Base-by-base conservation (phyloP, 2,888 invertebrate species). In the Scaptomyza flava region DNA sequence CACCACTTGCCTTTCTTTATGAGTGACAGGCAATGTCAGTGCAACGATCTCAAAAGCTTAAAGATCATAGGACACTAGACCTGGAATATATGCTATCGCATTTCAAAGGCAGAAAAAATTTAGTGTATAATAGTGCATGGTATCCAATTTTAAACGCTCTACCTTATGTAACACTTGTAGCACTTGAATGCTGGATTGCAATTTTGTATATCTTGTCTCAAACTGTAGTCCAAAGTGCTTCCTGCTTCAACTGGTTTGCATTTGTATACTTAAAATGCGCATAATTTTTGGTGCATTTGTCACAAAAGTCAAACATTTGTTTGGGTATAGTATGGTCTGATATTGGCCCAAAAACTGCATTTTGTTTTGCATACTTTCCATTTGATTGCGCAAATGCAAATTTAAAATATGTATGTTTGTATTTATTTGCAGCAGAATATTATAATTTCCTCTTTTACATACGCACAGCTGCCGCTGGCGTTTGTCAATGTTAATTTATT, bases 271-370 rank as follows among this genome's bases (percentile, higher is more conserved):
- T 52, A 61, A 76, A 79, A 79, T 77, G 59, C 59, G 54, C 61
- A 79, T 67, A 71, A 73, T 62, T 80, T 72, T 8, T 36, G 30
- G 17, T 54, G 33, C 62, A 79, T 60, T 73, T 66, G 48, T 30
- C 62, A 60, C 34, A 58, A 33, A 17, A 33, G 57, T 14, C 51
- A 33, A 30, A 41, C 31, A 46, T 31, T 63, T 53, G 38, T 33
- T 31, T 64, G n/a, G 9, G 11, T 12, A 1, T 9, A 3, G 2
- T 14, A 36, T 33, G 23, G 7, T 14, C 34, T 12, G 31, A 42
- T 34, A 62, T 38, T 42, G 46, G 34, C 41, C 11, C 6, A 27
- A 45, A 33, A 30, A 53, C 11, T 36, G n/a, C 17, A 27, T 46
- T 63, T 71, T 63, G 38, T 56, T 57, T 72, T 61, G 43, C 45